Evolutionary conservation across 2,113 vertebrate species (phyloP).

Genomic region (Pipa parva): DNA sequence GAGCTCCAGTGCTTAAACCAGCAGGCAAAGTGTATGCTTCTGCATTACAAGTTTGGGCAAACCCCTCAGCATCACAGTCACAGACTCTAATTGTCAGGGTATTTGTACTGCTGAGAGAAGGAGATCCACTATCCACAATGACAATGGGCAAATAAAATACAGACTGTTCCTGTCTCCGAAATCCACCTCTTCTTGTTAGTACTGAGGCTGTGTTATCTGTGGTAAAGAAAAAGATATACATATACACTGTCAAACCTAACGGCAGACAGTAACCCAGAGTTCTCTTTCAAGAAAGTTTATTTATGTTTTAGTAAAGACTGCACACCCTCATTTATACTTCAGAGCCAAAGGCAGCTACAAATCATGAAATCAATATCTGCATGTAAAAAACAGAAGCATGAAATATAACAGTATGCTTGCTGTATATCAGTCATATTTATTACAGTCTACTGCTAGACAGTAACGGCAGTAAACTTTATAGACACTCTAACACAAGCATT

Average conservation of each 20-base stretch:
- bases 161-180: slow-evolving; percentile 81
- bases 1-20: slow-evolving; percentile 88
- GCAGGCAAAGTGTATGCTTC: slow-evolving; percentile 83
- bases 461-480: not conserved
- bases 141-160: slow-evolving; percentile 84
- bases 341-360: slow-evolving; percentile 6
- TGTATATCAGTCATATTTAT: not conserved
- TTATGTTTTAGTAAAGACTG: not conserved
- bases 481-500: not conserved
- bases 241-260: too few relatives aligned
- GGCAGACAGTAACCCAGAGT: too few relatives aligned
- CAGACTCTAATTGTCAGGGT: slow-evolving; percentile 90
- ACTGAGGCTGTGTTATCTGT: slow-evolving; percentile 92
- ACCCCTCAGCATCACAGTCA: slow-evolving; percentile 78
- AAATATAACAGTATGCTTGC: too few relatives aligned
- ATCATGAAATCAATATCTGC: not conserved
- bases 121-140: slow-evolving; percentile 88
- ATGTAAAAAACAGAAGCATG: not conserved
- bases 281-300: not conserved
- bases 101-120: slow-evolving; percentile 90
- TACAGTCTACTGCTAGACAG: not conserved
- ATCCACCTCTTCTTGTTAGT: slow-evolving; percentile 79
- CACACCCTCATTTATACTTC: not conserved
- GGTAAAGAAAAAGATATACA: slow-evolving; percentile 33
- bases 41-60: slow-evolving; percentile 83